Base-by-base conservation (phyloP, 2,797 vertebrate genomes). In the Peromyscus attwateri region DNA sequence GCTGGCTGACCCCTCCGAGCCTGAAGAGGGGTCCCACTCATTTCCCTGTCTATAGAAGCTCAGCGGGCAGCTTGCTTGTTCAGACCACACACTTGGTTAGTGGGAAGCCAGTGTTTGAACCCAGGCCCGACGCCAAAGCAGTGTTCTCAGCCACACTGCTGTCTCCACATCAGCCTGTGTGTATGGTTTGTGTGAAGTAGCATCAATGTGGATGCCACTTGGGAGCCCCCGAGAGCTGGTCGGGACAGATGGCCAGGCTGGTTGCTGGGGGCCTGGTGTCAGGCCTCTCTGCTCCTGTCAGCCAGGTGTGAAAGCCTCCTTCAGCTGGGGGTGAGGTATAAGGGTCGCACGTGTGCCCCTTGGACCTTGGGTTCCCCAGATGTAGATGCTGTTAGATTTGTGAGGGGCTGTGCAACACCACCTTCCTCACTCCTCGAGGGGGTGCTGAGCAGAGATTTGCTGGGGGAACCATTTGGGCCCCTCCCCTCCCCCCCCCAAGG, bases 401-500 rank as follows among this genome's bases (percentile, higher is more conserved):
- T 13, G 29, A 70, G n/a, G 94, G 81, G 43, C 82, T 27, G 46
- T 62, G 25, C 31, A 14, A 37, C 2, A 62, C 79, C 71, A 40
- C 77, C 60, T 83, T 87, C 80, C 83, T 31, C 52, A 34, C 2
- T 2, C 4, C 62, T 75, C 21, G 0, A 43, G 81, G 49, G 81
- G 76, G 5, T 29, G 93, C 89, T 60, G 64, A 49, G 87, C 70
- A 73, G 70, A 95, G 60, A 57, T 91, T 96, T 81, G 43, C 76
- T 82, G 37, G 71, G 79, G 94, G 75, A 84, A 73, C 62, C 13
- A 14, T 57, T 49, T 0, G 0, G 49, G 76, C 92, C 95, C 90
- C 92, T 89, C 90, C 89, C 66, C 87, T 23, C 75, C 70, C 70
- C 84, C 55, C 64, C 52, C 81, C 87, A 98, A 98, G 98, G 97